Conservation (phyloP, 2,113 vertebrate species). For the Suricata suricatta region DNA sequence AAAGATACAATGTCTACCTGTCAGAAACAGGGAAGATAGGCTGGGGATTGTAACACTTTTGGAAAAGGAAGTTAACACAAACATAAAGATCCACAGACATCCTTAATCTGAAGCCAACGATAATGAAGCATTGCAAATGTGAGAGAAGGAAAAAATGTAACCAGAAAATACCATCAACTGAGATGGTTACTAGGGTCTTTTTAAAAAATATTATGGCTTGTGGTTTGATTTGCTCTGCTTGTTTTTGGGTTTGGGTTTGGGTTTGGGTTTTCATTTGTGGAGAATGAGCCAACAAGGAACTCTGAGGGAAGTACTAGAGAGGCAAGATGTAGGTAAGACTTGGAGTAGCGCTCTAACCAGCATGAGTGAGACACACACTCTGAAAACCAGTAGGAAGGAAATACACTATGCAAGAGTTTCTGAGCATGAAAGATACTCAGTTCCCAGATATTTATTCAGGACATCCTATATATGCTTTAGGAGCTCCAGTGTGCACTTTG, state of each 20-base stretch:
- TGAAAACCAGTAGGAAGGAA: not conserved
- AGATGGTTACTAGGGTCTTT: not conserved
- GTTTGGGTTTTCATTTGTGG: not conserved
- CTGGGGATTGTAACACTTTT: not conserved
- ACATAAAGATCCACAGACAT: not conserved
- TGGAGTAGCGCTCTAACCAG: not conserved
- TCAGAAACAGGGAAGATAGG: not conserved
- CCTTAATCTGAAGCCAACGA: not conserved
- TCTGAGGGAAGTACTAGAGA: not conserved
- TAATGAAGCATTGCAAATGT: not conserved
- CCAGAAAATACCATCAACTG: not conserved
- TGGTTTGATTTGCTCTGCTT: not conserved
- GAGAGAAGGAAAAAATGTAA: not conserved
- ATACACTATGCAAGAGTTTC: not conserved
- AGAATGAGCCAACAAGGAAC: conserved; percentile 17
- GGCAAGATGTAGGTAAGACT: not conserved
- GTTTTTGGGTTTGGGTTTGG: too few species aligned
- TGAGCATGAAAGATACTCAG: not conserved
- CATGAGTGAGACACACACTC: not conserved
- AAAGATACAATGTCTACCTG: not conserved
- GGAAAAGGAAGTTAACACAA: not conserved
- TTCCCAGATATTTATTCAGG: not conserved
- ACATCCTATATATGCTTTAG: not conserved
- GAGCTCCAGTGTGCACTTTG: not conserved
- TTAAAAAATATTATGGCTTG: not conserved